Base-by-base conservation (phyloP, 2,888 invertebrate genomes). In the Cephus runcator region DNA sequence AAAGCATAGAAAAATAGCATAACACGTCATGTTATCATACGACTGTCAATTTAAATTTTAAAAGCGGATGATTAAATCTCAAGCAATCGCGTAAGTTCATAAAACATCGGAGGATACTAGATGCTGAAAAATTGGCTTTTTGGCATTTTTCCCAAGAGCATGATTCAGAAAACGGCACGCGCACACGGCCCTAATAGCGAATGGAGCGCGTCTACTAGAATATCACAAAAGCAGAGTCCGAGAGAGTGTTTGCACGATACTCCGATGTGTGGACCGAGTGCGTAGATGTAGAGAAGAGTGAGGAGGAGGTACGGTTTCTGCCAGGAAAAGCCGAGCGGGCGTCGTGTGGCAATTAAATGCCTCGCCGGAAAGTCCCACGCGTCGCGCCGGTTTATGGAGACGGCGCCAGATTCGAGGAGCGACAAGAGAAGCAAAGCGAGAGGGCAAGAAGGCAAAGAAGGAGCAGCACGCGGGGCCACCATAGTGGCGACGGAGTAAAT, bases 351-450 rank as follows among this genome's bases (percentile, higher is more conserved):
- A 71, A 71, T 71, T 71, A 71, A 71, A 71, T 71, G 34, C 71
- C 34, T 77, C 78, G 75, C 82, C 80, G 78, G 77, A 79, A 79
- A 80, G 81, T 77, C 81, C 83, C 82, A 83, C 80, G 81, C 79
- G 79, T 82, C 81, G 79, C 76, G 80, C 76, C 40, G 80, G 73
- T 75, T 76, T 76, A 78, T 79, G 81, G 81, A 79, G 82, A 82
- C 79, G 83, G 81, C 85, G 82, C 81, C 83, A 80, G 79, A 75
- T 75, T 40, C 77, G 77, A 80, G 80, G 77, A 76, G 77, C 81
- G 79, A 82, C 81, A 80, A 75, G 76, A 69, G 69, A 77, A 33
- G 80, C 40, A 73, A 69, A 35, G 36, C n/a, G 69, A 76, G 76
- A 69, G 81, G 73, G 76, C 23, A 74, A 36, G 78, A 79, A 30